Base-by-base conservation (phyloP, 2,888 invertebrate genomes). In the Drosophila anomalipes region DNA sequence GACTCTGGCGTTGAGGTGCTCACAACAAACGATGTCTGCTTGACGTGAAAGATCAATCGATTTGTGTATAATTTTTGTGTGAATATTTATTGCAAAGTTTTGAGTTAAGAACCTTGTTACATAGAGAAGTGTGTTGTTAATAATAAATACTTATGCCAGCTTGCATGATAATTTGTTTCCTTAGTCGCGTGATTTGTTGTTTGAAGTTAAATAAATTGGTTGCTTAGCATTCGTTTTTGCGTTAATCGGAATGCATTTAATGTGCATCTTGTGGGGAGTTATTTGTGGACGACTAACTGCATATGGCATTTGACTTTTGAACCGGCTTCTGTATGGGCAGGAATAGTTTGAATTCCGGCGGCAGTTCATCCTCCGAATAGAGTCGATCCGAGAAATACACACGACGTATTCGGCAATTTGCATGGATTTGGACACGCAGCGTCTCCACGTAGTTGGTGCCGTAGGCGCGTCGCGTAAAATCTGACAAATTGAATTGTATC, bases 401-500 rank as follows among this genome's bases (percentile, higher is more conserved):
- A 81, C 99, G 95, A 74, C 99, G 95, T 91, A 99, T 96, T 79
- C 99, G 95, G 91, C 98, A 98, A 93, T 99, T 99, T 4, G 99
- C 99, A 93, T 99, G 99, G 75, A 99, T 97, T 95, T 99, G 97
- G 37, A 99, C 97, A 79, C 98, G 94, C 60, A 97, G 94, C 4
- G 98, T 97, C 93, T 99, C 98, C 71, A 98, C 96, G 92, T 97
- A 99, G 93, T 97, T 97, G 16, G 98, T 97, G 70, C 99, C 99
- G 90, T 99, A 99, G 0, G 99, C 99, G 81, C 99, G 95, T 89
- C 97, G 95, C 5, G 99, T 99, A 91, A 99, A 99, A 94, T 99
- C 99, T 28, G 98, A 97, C 81, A 99, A 94, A 94, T 99, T 99
- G 92, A 99, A 99, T 94, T 99, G 99, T 92, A 99, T 98, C 93